Base-by-base conservation (phyloP, 2,888 invertebrate genomes). In the Dryococelus australis region DNA sequence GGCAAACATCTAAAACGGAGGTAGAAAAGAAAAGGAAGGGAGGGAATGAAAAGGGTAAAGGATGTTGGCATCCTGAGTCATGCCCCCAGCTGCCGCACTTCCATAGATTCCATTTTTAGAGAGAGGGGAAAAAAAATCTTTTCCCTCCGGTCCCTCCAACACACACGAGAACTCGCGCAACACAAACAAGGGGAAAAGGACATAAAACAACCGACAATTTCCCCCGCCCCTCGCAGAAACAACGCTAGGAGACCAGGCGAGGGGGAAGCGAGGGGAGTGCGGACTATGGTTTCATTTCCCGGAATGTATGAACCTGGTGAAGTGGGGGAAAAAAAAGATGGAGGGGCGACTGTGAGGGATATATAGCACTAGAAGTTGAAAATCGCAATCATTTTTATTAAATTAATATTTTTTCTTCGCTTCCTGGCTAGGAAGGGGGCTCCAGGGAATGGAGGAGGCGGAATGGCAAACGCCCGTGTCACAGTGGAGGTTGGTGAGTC, bases 341-440 rank as follows among this genome's bases (percentile, higher is more conserved):
- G 20, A 3, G 6, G 24, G 10, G n/a, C 2, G 6, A 24, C 24
- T 8, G 65, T 24, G 20, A n/a, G 65, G n/a, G n/a, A n/a, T 8
- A n/a, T 65, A 65, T 65, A 65, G 16, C n/a, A 16, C 65, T 20
- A 65, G 65, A 10, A 65, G 65, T 65, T 65, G 65, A 65, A 65
- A 65, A 65, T 65, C 65, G 65, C 65, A 65, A 65, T 65, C 65
- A 65, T 65, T 65, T 65, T 65, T 65, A 65, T 65, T 65, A 65
- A 65, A 65, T 65, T 65, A 65, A 65, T 65, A 9, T 65, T 65
- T 65, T 65, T 65, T 65, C 65, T 65, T 24, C 1, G 65, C 65
- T 9, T 0, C 24, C 24, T n/a, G n/a, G 24, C 24, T 10, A 6
- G 65, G 6, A 10, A 3, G 16, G 47, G 47, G 12, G n/a, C n/a